Evolutionary conservation across 2,113 vertebrate species (phyloP), one percentile per base, ranked within the genome.

Genomic region (Trochalopteron elliotii): DNA sequence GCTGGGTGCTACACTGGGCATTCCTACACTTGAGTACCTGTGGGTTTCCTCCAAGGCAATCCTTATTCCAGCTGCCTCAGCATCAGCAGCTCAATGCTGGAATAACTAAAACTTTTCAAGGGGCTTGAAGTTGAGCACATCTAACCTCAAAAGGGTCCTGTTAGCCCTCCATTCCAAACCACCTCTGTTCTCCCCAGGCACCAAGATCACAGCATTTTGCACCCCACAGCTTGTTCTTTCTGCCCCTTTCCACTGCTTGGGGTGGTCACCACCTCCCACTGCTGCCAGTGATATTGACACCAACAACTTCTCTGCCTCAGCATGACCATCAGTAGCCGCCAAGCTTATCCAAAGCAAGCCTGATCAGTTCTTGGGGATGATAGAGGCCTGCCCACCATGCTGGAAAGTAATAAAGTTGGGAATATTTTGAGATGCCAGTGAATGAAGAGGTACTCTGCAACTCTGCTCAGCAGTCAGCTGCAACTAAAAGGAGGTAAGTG

Each of bases 1-100:
- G 49, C 50, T 60, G 12, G 4, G 12, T 82, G 50, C 33, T 52
- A 28, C 0, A 0, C 33, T 63, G 52, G 50, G 18, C 28, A 37
- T 65, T 74, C 28, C 35, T 37, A 63, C 18, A n/a, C 19, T 20
- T 31, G 35, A 45, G 50, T 50, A 64, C 19, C 22, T 72, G 42
- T 65, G 40, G 9, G 17, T 50, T 82, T 72, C 44, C 65, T 84
- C 18, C 70, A 61, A 47, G 37, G n/a, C 21, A 78, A 67, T 53
- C 67, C 4, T 31, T 19, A 37, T 67, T 70, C 72, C 63, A 70
- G 44, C 33, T 91, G 86, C 71, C 22, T 47, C 67, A 65, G 9
- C 35, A 42, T 50, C 63, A 76, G 28, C 19, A 50, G 16, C 22
- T 87, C 12, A 39, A 0, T 37, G 35, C 11, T 76, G 17, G 35